Evolutionary conservation across 92 coral and sea anemone genomes (phyloP).

Genomic region (Micromussa lordhowensis): DNA sequence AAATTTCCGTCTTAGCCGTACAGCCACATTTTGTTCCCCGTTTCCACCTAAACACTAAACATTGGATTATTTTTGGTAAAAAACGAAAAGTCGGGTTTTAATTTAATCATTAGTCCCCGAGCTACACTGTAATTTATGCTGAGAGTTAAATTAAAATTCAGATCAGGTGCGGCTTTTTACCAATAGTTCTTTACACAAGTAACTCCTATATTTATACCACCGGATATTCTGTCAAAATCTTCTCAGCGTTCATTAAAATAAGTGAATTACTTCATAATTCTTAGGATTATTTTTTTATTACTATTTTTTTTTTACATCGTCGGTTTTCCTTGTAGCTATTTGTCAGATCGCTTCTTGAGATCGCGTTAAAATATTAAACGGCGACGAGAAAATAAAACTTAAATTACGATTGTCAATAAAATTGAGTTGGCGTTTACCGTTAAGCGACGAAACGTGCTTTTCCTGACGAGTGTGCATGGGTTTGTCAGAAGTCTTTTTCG

Average conservation of each 20-base stretch:
- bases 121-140: neutral
- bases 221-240: conserved; percentile 8
- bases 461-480: neutral
- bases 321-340: neutral
- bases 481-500: neutral
- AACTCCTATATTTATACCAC: neutral
- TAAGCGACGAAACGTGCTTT: neutral
- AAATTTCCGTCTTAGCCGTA: neutral
- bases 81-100: neutral
- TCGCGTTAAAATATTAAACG: neutral
- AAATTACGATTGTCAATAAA: neutral
- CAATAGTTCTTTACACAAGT: neutral
- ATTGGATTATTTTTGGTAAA: neutral
- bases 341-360: neutral
- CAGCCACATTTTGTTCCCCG: neutral
- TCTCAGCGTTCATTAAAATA: neutral
- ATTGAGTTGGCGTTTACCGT: neutral
- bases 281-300: neutral
- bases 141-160: conserved; percentile 5
- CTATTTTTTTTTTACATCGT: no score
- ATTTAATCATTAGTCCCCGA: neutral
- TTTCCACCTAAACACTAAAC: neutral
- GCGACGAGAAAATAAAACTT: neutral
- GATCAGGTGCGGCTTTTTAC: neutral
- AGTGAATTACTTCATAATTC: neutral